phyloP scores from a whole-genome alignment of 2,797 vertebrate species.

The Pangasius mekongensis region DNA sequence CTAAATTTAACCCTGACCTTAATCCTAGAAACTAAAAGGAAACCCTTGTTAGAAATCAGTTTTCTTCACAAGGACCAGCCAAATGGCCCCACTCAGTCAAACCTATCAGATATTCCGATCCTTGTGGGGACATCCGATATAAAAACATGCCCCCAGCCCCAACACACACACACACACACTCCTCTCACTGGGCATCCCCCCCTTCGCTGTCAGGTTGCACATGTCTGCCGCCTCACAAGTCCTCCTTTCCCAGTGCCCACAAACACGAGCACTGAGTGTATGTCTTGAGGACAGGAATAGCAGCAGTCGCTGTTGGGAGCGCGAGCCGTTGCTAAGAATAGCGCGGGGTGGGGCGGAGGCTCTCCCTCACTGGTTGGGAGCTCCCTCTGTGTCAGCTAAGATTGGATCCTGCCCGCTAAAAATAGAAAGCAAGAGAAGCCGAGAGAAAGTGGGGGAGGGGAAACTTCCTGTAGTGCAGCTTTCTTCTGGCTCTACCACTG shows the following conservation, averaged over 20 bases:
- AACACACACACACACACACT: background rate
- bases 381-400: slow-evolving; percentile 71
- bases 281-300: slow-evolving; percentile 68
- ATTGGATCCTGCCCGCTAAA: slow-evolving; percentile 76
- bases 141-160: background rate
- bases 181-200: slow-evolving; percentile 10
- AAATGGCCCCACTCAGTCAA: background rate
- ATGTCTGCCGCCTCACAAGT: slow-evolving; percentile 36
- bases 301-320: slow-evolving; percentile 69
- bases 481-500: slow-evolving; percentile 41
- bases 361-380: slow-evolving; percentile 72
- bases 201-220: slow-evolving; percentile 42
- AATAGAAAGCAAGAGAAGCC: slow-evolving; percentile 68
- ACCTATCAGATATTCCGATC: background rate
- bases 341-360: slow-evolving; percentile 67
- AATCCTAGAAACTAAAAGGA: background rate
- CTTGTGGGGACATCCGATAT: background rate
- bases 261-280: slow-evolving; percentile 47
- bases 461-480: slow-evolving; percentile 62
- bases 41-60: background rate
- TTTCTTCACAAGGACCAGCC: background rate
- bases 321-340: slow-evolving; percentile 74
- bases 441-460: slow-evolving; percentile 44
- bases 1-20: background rate
- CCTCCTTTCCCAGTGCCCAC: slow-evolving; percentile 1